phyloP scores from a whole-genome alignment of 2,888 invertebrate genomes.

The Drosophila setosimentum region DNA sequence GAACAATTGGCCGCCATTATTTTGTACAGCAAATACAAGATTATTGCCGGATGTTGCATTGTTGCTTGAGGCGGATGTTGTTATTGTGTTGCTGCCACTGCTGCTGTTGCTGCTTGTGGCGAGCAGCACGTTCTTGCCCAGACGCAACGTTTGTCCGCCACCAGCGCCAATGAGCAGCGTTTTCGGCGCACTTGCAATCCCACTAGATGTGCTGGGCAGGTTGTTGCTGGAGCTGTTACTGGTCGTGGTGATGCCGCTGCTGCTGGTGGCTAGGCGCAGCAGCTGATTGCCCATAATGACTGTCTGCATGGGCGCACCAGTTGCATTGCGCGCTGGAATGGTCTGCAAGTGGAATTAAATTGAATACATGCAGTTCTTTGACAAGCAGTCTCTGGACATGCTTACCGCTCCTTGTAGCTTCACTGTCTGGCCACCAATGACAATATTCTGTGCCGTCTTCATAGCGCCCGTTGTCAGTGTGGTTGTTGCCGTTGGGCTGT shows the following conservation, averaged over 20 bases:
- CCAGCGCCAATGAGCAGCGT: conserved; percentile 81
- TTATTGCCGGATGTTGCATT: conserved; percentile 80
- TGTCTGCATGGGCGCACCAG: conserved; percentile 79
- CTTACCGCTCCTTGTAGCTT: conserved; percentile 83
- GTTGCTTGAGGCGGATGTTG: conserved; percentile 58
- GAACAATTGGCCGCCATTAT: conserved; percentile 87
- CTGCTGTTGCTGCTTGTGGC: conserved; percentile 41
- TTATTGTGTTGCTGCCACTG: conserved; percentile 47
- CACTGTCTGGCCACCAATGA: conserved; percentile 84
- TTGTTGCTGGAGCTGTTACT: conserved; percentile 53
- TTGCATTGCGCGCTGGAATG: conserved; percentile 53
- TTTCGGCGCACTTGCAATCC: conserved; percentile 69
- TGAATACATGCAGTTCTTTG: neutral
- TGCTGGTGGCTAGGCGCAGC: conserved; percentile 74
- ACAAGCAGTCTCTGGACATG: neutral
- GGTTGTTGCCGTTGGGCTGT: conserved; percentile 56
- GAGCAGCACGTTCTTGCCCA: conserved; percentile 72
- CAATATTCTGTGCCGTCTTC: conserved; percentile 81
- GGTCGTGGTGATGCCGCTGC: conserved; percentile 45
- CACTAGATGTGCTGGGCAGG: conserved; percentile 37
- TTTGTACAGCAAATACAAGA: conserved; percentile 87
- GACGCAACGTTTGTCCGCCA: conserved; percentile 80
- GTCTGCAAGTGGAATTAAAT: conserved; percentile 32
- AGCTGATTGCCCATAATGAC: conserved; percentile 85
- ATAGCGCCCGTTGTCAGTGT: conserved; percentile 81